A percentile compares a stretch with the other conserved stretches of the same genome.
phyloP scores from a whole-genome alignment of 2,113 vertebrate genomes.

The Chinchilla lanigera region DNA sequence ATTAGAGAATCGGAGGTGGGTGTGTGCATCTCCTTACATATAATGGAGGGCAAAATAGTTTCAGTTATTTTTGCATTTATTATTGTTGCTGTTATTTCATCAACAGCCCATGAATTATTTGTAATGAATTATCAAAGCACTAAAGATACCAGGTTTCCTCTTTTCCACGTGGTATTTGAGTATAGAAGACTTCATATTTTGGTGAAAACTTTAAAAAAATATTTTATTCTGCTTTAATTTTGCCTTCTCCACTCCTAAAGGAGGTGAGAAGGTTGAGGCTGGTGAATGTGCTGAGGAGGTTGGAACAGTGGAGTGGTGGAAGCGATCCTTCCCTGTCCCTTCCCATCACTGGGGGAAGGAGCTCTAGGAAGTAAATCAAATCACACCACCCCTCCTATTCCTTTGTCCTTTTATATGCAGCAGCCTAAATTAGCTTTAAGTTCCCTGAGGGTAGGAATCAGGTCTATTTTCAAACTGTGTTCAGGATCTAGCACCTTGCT shows the following conservation, averaged over 20 bases:
- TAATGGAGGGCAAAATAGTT: slow-evolving; percentile 28
- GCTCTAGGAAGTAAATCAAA: neutral
- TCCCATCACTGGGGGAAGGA: neutral
- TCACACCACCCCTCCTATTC: neutral
- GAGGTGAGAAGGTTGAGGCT: neutral
- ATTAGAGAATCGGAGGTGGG: neutral
- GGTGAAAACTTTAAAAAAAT: neutral
- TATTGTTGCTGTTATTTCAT: slow-evolving; percentile 54
- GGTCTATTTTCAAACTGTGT: slow-evolving; percentile 71
- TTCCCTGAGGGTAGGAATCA: slow-evolving; percentile 68
- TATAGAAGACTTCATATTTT: neutral
- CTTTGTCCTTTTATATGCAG: slow-evolving; percentile 11
- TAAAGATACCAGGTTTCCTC: neutral
- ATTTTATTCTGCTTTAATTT: slow-evolving; percentile 11
- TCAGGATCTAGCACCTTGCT: slow-evolving; percentile 72
- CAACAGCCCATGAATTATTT: slow-evolving; percentile 60
- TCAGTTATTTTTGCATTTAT: slow-evolving; percentile 42
- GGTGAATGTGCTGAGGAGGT: neutral
- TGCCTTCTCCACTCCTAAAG: neutral
- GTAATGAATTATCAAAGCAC: slow-evolving; percentile 59
- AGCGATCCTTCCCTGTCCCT: neutral
- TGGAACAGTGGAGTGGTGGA: neutral
- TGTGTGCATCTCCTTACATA: neutral
- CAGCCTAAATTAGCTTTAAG: slow-evolving; percentile 61
- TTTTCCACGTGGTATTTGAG: slow-evolving; percentile 31